Conservation (phyloP, 2,797 vertebrate genomes). For the Hydrolagus colliei region DNA sequence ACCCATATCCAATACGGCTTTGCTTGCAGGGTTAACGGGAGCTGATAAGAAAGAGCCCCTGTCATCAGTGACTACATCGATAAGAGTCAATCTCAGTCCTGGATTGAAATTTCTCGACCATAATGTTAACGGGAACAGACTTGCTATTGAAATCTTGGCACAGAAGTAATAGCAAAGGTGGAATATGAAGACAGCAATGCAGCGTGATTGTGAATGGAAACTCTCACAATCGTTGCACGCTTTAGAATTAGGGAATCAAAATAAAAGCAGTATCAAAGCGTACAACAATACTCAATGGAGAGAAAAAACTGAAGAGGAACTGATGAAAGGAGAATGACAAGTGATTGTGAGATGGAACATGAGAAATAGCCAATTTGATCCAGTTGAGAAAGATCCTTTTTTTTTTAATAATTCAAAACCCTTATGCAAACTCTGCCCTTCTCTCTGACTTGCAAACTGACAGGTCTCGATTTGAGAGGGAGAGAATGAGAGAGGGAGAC, state of each 20-base stretch:
- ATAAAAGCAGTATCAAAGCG: no score
- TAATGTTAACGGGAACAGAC: not conserved
- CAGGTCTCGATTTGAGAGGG: not conserved
- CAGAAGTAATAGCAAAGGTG: not conserved
- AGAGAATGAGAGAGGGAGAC: not conserved
- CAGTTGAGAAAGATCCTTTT: no score
- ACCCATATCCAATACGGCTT: no score
- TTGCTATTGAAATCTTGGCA: not conserved
- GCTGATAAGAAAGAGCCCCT: no score
- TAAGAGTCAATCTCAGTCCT: no score
- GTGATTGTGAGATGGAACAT: not conserved
- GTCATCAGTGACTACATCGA: no score
- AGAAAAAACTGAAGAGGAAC: not conserved
- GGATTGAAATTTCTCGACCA: no score
- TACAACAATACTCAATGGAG: not conserved
- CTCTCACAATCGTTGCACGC: no score
- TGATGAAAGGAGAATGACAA: not conserved
- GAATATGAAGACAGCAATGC: not conserved
- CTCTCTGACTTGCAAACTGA: constrained; percentile 19
- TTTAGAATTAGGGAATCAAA: no score
- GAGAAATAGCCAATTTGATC: no score
- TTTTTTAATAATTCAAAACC: no score
- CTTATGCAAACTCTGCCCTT: not conserved
- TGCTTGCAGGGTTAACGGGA: no score
- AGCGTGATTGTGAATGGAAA: not conserved